Percentiles rank a stretch among this genome's conserved stretches.
Evolutionary conservation across 2,113 vertebrate genomes (phyloP).

Genomic region (Rhodinocichla rosea): DNA sequence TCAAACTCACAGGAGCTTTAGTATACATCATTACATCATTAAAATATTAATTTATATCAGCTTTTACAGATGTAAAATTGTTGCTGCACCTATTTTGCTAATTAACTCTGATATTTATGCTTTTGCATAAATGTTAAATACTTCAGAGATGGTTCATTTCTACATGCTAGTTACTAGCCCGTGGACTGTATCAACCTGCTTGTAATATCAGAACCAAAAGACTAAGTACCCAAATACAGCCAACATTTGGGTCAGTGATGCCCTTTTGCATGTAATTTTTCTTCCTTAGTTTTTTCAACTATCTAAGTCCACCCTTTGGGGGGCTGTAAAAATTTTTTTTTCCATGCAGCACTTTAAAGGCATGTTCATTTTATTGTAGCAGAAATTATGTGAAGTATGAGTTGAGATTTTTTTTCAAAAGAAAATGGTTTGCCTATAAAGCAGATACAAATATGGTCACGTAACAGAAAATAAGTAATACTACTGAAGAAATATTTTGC

Average conservation of each 20-base stretch:
- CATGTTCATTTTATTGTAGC: not conserved
- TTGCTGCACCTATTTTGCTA: not conserved
- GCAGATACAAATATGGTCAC: not conserved
- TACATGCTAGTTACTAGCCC: not conserved
- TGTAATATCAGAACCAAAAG: not conserved
- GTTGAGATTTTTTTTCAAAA: not conserved
- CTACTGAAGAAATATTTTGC: not conserved
- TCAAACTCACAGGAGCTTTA: constrained; percentile 3
- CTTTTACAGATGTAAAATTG: constrained; percentile 40
- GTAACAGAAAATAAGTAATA: not conserved
- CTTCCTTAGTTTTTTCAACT: not conserved
- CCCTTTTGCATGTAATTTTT: not conserved
- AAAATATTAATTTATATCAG: constrained; percentile 60
- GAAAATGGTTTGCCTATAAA: not conserved
- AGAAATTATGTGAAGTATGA: not conserved
- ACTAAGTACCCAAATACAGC: not conserved
- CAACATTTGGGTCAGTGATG: not conserved
- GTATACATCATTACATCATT: constrained; percentile 25
- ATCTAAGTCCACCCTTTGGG: not conserved
- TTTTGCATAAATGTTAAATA: not conserved
- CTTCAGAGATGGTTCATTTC: not conserved
- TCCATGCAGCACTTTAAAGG: not conserved
- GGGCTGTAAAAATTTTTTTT: not conserved
- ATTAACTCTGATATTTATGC: constrained; percentile 29
- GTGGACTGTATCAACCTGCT: not conserved